Percentiles rank a stretch among this genome's conserved stretches.
Conservation (phyloP, 2,113 vertebrate species). For the Sphyrna mokarran region DNA sequence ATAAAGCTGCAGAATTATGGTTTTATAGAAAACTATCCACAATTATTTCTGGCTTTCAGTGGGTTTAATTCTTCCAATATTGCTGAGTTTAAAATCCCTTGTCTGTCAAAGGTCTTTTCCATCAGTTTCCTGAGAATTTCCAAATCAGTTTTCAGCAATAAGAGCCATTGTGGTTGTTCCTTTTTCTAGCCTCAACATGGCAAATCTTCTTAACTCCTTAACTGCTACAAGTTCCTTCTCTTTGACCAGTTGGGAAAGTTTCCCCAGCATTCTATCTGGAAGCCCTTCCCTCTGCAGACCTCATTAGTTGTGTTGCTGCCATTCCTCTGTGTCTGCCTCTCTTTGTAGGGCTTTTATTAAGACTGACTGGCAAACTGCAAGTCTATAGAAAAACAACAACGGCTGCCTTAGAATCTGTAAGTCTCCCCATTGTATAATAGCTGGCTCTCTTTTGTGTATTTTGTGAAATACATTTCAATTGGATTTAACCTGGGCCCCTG, state of each 20-base stretch:
- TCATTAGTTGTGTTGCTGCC: neutral
- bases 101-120: neutral
- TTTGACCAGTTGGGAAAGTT: neutral
- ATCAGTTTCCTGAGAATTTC: neutral
- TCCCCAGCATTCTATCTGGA: neutral
- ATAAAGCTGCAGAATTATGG: neutral
- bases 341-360: neutral
- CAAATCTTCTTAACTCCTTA: neutral
- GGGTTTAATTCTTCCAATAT: neutral
- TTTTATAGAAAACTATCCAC: neutral
- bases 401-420: neutral
- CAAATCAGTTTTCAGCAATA: neutral
- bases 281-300: neutral
- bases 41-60: neutral
- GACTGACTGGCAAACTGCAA: neutral
- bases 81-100: neutral
- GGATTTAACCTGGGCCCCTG: neutral
- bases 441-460: neutral
- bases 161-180: neutral
- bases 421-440: neutral
- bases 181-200: too few species aligned
- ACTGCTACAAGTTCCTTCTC: neutral
- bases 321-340: neutral
- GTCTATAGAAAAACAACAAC: neutral
- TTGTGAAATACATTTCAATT: neutral